Conservation (phyloP, 2,888 invertebrate genomes). For the Xanthia icteritia region DNA sequence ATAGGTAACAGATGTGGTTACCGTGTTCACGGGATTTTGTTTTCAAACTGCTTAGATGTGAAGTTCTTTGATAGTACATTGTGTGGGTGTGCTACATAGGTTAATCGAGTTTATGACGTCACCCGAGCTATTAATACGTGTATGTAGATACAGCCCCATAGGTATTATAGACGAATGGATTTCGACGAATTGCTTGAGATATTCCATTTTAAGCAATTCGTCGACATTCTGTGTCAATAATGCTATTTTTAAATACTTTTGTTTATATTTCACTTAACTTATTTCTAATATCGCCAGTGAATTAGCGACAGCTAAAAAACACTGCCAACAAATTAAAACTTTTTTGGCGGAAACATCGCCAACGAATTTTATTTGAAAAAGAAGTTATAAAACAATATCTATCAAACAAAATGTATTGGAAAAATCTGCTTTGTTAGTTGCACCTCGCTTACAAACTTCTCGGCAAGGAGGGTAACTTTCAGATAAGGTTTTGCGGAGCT, state of each 20-base stretch:
- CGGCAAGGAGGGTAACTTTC: slow-evolving; percentile 38
- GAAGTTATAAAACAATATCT: slow-evolving; percentile 51
- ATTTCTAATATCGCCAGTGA: slow-evolving; percentile 6
- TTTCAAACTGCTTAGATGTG: too few species aligned
- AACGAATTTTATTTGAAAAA: slow-evolving; percentile 22
- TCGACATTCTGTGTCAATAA: too few species aligned
- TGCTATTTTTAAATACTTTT: not conserved
- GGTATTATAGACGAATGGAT: not conserved
- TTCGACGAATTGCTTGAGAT: too few species aligned
- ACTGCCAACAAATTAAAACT: slow-evolving; percentile 39
- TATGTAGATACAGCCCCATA: not conserved
- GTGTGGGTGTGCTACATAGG: slow-evolving; percentile 39
- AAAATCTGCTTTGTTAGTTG: slow-evolving; percentile 42
- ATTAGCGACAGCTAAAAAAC: not conserved
- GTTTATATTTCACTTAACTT: not conserved
- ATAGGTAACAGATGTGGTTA: too few species aligned
- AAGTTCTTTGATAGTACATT: too few species aligned
- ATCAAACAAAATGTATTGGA: slow-evolving; percentile 52
- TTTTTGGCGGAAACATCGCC: slow-evolving; percentile 6
- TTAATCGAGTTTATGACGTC: slow-evolving; percentile 43
- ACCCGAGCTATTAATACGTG: slow-evolving; percentile 15
- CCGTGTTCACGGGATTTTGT: too few species aligned
- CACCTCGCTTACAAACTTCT: slow-evolving; percentile 47
- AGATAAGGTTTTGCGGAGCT: slow-evolving; percentile 47
- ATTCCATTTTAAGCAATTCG: too few species aligned